Conservation (phyloP, 2,113 vertebrate genomes). For the Nanorana parkeri region DNA sequence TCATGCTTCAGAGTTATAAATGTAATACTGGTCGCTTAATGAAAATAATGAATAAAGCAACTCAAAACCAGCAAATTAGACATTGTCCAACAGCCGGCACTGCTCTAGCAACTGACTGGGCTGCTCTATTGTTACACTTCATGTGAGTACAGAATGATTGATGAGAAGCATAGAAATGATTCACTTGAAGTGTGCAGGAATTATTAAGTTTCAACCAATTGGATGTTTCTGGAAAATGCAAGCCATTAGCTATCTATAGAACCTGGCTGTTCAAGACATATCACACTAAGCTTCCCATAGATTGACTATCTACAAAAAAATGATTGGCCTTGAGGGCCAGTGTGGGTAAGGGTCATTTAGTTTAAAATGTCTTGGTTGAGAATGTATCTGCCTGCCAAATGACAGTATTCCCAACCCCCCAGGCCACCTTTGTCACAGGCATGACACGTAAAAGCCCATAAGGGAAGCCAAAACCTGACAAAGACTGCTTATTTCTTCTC, state of each 20-base stretch:
- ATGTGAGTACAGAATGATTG: conserved; percentile 30
- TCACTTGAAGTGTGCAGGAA: conserved; percentile 32
- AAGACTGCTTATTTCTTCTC: neutral
- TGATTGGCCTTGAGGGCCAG: neutral
- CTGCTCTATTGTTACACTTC: conserved; percentile 24
- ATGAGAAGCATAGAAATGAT: conserved; percentile 31
- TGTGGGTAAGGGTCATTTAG: neutral
- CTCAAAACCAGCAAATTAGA: conserved; percentile 25
- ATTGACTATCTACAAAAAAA: neutral
- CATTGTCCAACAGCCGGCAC: conserved; percentile 23
- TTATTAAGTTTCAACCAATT: conserved; percentile 20
- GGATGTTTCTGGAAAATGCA: conserved; percentile 35
- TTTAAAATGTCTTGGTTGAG: conserved; percentile 19
- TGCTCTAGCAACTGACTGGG: conserved; percentile 3
- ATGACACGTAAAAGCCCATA: conserved; percentile 7
- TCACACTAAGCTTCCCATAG: neutral
- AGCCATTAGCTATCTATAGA: conserved; percentile 14
- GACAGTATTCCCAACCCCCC: neutral
- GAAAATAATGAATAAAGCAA: conserved; percentile 51
- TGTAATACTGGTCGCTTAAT: conserved; percentile 34
- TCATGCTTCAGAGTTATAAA: conserved; percentile 36
- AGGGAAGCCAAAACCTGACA: neutral
- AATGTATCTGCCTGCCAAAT: neutral
- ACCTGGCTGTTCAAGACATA: neutral
- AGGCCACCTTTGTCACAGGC: neutral